Conservation (phyloP, 2,113 vertebrate species). For the Fukomys damarensis region DNA sequence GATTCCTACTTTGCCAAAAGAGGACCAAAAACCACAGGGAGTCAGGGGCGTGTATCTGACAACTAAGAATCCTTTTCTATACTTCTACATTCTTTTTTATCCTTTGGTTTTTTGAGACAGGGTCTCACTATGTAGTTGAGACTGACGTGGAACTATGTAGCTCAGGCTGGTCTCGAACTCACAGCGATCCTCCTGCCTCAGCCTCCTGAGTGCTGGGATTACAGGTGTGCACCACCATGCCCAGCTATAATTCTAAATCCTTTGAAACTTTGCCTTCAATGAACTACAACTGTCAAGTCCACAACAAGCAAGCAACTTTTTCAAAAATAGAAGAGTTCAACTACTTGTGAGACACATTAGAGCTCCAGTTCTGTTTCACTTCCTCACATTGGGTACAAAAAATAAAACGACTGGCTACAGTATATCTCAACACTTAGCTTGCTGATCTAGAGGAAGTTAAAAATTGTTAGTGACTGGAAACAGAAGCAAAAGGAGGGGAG, state of each 20-base stretch:
- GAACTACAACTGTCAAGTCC: neutral
- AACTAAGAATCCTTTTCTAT: neutral
- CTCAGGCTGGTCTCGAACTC: too few species aligned
- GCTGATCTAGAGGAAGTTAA: neutral
- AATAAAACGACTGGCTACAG: neutral
- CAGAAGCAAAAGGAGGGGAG: neutral
- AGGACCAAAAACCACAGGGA: neutral
- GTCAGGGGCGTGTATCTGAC: neutral
- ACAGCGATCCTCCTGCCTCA: too few species aligned
- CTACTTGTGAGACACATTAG: neutral
- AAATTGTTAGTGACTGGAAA: neutral
- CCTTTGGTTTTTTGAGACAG: too few species aligned
- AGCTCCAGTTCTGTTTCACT: conserved; percentile 59
- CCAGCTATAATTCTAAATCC: neutral
- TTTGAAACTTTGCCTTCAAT: conserved; percentile 5
- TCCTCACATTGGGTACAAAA: conserved; percentile 53
- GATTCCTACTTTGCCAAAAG: neutral
- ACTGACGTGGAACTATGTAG: too few species aligned
- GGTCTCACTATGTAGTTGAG: too few species aligned
- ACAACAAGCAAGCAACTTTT: neutral
- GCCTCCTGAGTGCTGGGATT: too few species aligned
- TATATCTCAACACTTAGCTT: neutral
- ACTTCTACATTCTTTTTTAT: conserved; percentile 20
- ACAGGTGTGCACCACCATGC: too few species aligned
- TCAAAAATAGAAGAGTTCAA: conserved; percentile 12